A percentile compares a stretch with the other conserved stretches of the same genome.
Conservation (phyloP, 2,797 vertebrate genomes). For the Huso huso region DNA sequence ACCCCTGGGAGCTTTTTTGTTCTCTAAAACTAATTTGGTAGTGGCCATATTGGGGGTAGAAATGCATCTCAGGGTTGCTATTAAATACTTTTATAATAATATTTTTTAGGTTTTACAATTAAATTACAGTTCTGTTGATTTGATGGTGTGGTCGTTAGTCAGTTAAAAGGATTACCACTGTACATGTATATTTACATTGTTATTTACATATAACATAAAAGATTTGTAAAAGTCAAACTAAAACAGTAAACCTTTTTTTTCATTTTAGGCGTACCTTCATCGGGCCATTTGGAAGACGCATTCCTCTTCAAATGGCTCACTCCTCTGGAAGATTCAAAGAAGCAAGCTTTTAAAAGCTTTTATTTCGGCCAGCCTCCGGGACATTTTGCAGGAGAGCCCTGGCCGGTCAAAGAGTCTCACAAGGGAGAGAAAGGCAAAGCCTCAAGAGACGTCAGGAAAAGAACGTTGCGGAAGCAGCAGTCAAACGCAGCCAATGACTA, state of each 20-base stretch:
- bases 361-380: slow-evolving; percentile 21
- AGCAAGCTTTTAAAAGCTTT: slow-evolving; percentile 24
- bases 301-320: slow-evolving; percentile 31
- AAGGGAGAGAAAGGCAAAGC: slow-evolving; percentile 9
- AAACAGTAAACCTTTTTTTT: not conserved
- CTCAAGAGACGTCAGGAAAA: slow-evolving; percentile 33
- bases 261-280: slow-evolving; percentile 28
- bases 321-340: slow-evolving; percentile 14
- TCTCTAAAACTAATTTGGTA: too few species aligned
- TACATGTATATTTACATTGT: too few species aligned
- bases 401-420: slow-evolving; percentile 3
- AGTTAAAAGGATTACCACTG: too few species aligned
- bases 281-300: slow-evolving; percentile 32
- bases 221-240: too few species aligned
- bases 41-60: too few species aligned
- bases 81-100: too few species aligned
- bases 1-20: too few species aligned
- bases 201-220: too few species aligned
- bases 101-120: too few species aligned
- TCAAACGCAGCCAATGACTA: slow-evolving; percentile 22
- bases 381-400: slow-evolving; percentile 1
- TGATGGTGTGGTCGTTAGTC: too few species aligned
- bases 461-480: slow-evolving; percentile 40
- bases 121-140: too few species aligned
- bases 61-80: too few species aligned